A percentile compares a stretch with the other conserved stretches of the same genome.
Conservation (phyloP, 2,113 vertebrate genomes). For the Galeopterus variegatus region DNA sequence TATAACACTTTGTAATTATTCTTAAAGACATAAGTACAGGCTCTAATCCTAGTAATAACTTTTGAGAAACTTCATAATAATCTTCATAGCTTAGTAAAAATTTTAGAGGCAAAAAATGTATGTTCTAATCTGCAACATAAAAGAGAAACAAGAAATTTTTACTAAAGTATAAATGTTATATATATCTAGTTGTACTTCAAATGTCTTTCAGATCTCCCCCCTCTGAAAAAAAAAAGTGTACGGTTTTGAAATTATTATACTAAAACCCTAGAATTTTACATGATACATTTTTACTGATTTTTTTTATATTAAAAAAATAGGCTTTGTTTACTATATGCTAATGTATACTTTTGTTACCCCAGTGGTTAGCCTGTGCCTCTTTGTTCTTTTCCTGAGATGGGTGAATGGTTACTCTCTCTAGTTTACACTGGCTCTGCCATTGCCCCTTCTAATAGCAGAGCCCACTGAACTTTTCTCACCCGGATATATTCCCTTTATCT, state of each 20-base stretch:
- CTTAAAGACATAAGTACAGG: neutral
- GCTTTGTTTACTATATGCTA: neutral
- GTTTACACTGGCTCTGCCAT: neutral
- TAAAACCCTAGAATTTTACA: neutral
- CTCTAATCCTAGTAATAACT: neutral
- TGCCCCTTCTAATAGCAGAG: neutral
- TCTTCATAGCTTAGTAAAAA: conserved; percentile 1
- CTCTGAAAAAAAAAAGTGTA: neutral
- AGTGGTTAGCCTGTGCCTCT: neutral
- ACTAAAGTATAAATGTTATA: neutral
- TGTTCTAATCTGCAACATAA: neutral
- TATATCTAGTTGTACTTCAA: neutral
- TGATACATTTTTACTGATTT: neutral
- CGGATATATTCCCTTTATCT: neutral
- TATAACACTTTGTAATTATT: conserved; percentile 7
- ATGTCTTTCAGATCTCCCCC: neutral
- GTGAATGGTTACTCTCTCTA: neutral
- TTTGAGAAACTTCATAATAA: conserved; percentile 18
- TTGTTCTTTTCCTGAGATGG: neutral
- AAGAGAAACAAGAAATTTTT: neutral
- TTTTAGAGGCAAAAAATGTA: neutral
- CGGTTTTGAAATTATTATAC: neutral
- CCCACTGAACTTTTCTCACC: neutral
- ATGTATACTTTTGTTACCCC: neutral
- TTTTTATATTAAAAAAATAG: neutral